phyloP scores from a whole-genome alignment of 2,797 vertebrate genomes.

The Remorina albescens region DNA sequence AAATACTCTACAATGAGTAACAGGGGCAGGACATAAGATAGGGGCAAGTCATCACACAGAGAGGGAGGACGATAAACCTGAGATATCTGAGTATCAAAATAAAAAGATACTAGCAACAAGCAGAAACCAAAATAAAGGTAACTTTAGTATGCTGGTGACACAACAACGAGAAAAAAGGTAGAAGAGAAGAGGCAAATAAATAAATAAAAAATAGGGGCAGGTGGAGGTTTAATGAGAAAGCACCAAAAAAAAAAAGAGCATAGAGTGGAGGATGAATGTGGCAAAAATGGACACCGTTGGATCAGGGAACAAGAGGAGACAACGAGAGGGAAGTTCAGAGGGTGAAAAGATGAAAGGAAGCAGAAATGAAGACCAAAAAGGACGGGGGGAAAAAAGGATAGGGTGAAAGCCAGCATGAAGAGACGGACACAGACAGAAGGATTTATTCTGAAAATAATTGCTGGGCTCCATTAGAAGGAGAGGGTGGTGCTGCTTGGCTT shows the following conservation, averaged over 20 bases:
- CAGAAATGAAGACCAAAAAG: slow-evolving; percentile 5
- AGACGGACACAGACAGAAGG: slow-evolving; percentile 4
- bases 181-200: background rate
- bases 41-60: too few species aligned
- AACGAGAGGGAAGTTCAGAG: background rate
- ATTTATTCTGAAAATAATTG: slow-evolving; percentile 58
- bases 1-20: too few species aligned
- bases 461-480: slow-evolving; percentile 41
- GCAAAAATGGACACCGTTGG: slow-evolving; percentile 3
- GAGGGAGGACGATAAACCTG: too few species aligned
- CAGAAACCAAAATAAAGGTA: too few species aligned
- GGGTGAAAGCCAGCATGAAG: background rate
- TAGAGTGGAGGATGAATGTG: slow-evolving; percentile 2
- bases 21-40: too few species aligned
- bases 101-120: too few species aligned
- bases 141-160: too few species aligned
- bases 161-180: too few species aligned
- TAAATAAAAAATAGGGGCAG: too few species aligned
- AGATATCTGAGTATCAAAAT: too few species aligned
- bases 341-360: slow-evolving; percentile 24
- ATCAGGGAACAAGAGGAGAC: slow-evolving; percentile 3
- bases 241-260: slow-evolving; percentile 13
- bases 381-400: background rate
- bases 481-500: slow-evolving; percentile 37
- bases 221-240: slow-evolving; percentile 30